These are phyloP conservation scores for Campoplex capitator DNA, from an alignment of 2,888 invertebrate species.

Conservation along the genomic window DNA sequence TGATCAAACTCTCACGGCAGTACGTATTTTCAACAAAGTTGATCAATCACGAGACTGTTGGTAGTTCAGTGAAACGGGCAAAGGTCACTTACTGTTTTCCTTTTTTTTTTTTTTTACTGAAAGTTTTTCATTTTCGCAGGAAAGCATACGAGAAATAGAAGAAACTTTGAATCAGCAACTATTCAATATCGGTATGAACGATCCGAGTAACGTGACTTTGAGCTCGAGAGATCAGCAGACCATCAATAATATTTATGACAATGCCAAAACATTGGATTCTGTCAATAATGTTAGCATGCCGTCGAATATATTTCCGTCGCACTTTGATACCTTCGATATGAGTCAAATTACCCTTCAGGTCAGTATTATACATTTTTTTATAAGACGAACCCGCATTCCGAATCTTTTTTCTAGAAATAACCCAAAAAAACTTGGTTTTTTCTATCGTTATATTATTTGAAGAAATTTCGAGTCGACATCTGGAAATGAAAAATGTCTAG, in stretches of 20 bases:
- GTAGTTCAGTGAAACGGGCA: not conserved
- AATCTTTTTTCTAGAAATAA: too few relatives aligned
- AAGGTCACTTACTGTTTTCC: too few relatives aligned
- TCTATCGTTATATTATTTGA: too few relatives aligned
- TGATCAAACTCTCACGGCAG: slow-evolving; percentile 82
- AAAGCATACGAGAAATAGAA: slow-evolving; percentile 83
- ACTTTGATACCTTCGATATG: slow-evolving; percentile 80
- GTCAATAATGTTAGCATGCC: slow-evolving; percentile 69
- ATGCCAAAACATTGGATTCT: slow-evolving; percentile 73
- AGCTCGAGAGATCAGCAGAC: slow-evolving; percentile 74
- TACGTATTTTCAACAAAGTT: slow-evolving; percentile 69
- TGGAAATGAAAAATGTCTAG: too few relatives aligned
- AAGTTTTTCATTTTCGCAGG: slow-evolving; percentile 73
- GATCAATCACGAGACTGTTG: slow-evolving; percentile 2
- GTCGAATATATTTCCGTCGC: slow-evolving; percentile 75
- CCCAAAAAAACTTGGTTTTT: too few relatives aligned
- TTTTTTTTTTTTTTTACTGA: not conserved
- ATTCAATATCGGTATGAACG: slow-evolving; percentile 80
- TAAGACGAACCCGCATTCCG: too few relatives aligned
- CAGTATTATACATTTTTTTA: not conserved
- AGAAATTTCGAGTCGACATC: too few relatives aligned
- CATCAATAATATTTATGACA: slow-evolving; percentile 80
- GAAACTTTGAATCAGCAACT: slow-evolving; percentile 84
- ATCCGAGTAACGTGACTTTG: slow-evolving; percentile 73
- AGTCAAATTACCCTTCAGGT: slow-evolving; percentile 76